Conservation (phyloP, 2,113 vertebrate genomes). For the Dendrocopos noguchii region DNA sequence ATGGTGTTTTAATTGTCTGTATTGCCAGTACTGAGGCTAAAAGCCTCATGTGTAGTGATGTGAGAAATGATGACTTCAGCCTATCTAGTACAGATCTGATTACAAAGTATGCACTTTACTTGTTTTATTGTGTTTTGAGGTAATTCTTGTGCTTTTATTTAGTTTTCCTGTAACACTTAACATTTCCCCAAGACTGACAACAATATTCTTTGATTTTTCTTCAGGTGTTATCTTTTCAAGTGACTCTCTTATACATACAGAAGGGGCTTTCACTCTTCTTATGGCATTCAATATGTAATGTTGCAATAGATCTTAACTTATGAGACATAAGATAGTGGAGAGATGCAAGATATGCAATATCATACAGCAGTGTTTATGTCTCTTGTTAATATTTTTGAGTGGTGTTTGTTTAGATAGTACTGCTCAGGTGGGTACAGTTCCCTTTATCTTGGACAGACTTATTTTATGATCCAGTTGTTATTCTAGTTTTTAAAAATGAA, state of each 20-base stretch:
- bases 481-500: neutral
- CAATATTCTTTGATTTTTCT: neutral
- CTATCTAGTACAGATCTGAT: neutral
- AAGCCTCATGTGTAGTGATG: neutral
- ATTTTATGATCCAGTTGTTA: neutral
- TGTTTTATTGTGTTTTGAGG: neutral
- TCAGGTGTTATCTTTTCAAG: neutral
- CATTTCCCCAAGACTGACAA: neutral
- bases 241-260: neutral
- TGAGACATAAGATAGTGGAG: neutral
- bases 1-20: neutral
- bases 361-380: neutral
- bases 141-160: neutral
- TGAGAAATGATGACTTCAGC: neutral
- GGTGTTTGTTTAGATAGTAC: neutral
- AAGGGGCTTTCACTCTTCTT: neutral
- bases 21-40: neutral
- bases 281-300: neutral
- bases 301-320: neutral
- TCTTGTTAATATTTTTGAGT: neutral
- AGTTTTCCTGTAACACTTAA: neutral
- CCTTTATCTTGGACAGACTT: neutral
- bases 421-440: neutral
- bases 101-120: neutral
- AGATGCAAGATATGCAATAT: neutral